Evolutionary conservation across 30 jellyfish, hydroid and myxozoan genomes (phyloP), one percentile per base, ranked within the genome.

Genomic region (Chrysaora quinquecirrha): DNA sequence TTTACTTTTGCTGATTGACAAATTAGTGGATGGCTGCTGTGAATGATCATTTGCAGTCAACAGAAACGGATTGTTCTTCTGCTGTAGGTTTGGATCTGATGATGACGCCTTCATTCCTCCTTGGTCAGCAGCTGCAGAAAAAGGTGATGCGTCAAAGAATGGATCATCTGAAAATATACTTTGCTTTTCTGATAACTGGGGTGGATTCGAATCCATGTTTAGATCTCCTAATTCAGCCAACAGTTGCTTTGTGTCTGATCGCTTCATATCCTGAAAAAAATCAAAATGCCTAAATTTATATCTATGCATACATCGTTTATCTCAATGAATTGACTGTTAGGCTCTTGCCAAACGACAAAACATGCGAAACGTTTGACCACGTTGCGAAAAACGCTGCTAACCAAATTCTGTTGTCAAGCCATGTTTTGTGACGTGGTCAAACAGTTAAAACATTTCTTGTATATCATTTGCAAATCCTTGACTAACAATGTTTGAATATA

Each of bases 151-250:
- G 14, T 48, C 73, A 69, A 76, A 76, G 75, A 87, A 87, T 4
- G 96, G 96, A 34, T 87, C 89, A 60, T 48, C 83, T 14, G 83
- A 27, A 30, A 87, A 87, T 16, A 70, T 47, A 35, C 28, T 76
- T 31, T 69, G 78, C 18, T 66, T 34, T 16, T 85, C 81, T 29
- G 96, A 77, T 29, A 70, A 71, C 9, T 22, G 84, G 1, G 96
- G 96, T 34, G 90, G 78, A 31, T 32, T 66, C 34, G 47, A 50
- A n/a, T 71, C 90, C 29, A 87, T 25, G 66, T 87, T 76, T 29
- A 77, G 66, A 32, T 87, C 85, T 4, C 86, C 89, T 48, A 87
- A 71, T 35, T 78, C 96, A n/a, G 90, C 86, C 70, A 87, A 72
- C 20, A 87, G 83, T 23, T 87, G 89, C 28, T 54, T 60, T 25